Percentiles rank a stretch among this genome's conserved stretches.
phyloP scores from a whole-genome alignment of 2,888 invertebrate species.

The Drymonia ruficornis region DNA sequence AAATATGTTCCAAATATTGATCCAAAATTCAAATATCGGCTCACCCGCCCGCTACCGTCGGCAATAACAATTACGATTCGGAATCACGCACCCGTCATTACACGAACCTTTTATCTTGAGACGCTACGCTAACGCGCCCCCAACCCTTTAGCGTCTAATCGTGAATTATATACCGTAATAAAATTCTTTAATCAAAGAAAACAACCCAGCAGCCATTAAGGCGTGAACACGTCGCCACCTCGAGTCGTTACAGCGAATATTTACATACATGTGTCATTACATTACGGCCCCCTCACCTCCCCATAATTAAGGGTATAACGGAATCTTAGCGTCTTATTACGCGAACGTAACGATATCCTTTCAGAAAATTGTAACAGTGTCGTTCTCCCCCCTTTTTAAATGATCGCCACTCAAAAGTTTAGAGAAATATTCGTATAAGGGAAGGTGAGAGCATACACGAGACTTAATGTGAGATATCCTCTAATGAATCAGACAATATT shows the following conservation, averaged over 20 bases:
- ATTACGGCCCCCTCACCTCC: conserved; percentile 53
- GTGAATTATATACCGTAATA: conserved; percentile 83
- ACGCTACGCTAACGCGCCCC: conserved; percentile 55
- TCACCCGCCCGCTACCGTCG: conserved; percentile 34
- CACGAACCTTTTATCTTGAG: conserved; percentile 76
- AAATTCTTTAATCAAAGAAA: conserved; percentile 86
- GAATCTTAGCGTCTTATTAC: conserved; percentile 85
- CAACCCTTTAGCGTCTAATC: conserved; percentile 82
- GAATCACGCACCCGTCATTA: conserved; percentile 82
- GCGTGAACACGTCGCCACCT: conserved; percentile 81
- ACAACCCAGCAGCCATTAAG: conserved; percentile 81
- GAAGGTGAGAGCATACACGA: conserved; percentile 73
- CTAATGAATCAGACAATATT: conserved; percentile 85
- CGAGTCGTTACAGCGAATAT: conserved; percentile 79
- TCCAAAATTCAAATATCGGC: conserved; percentile 43
- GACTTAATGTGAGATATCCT: conserved; percentile 84
- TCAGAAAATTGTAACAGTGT: conserved; percentile 83
- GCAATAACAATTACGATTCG: conserved; percentile 80
- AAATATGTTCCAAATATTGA: too few relatives aligned
- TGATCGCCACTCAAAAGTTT: conserved; percentile 74
- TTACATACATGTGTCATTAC: conserved; percentile 85
- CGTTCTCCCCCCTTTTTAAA: conserved; percentile 67
- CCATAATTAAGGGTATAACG: conserved; percentile 82
- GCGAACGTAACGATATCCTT: conserved; percentile 82
- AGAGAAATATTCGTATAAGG: conserved; percentile 58